Evolutionary conservation across 2,888 invertebrate genomes (phyloP), one percentile per base, ranked within the genome.

Genomic region (Caenorhabditis angaria): DNA sequence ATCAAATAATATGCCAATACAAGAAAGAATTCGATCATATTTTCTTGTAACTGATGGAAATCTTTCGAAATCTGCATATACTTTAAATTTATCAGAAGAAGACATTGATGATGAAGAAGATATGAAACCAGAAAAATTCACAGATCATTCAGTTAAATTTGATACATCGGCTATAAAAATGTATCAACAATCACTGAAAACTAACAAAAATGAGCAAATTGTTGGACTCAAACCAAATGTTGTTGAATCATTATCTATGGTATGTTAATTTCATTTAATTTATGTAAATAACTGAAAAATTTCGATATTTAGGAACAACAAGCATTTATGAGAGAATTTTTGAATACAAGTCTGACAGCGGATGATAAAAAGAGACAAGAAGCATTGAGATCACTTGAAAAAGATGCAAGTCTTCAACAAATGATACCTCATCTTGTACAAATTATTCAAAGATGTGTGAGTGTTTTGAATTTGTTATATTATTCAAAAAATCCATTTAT

Each of bases 321-420:
- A 60, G 35, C 70, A 24, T 81, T 76, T 60, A 71, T 80, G 58
- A 80, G 78, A 48, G 75, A 77, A 10, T 68, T 81, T 10, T 67
- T 80, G n/a, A 78, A 78, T 41, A 70, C 78, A 10, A 72, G 77
- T 18, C 78, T 81, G 60, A 78, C 80, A 47, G 64, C 69, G 48
- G 76, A 80, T 47, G 81, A 81, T 56, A 62, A 61, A 25, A 63
- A 61, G 53, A 32, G 79, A 20, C 59, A 63, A 10, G 75, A 73
- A 18, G 81, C 80, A 1, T 59, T 81, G 51, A 63, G 70, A 22
- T 76, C 80, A 8, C 47, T 81, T 22, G 80, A 80, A 65, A 60
- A 56, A 1, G 81, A 81, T 54, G 76, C 81, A 1, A 80, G 81
- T 10, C 51, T 81, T 4, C 79, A 80, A 53, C n/a, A 50, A 32